phyloP scores from a whole-genome alignment of 2,888 invertebrate species.

The Masnerella sp. region DNA sequence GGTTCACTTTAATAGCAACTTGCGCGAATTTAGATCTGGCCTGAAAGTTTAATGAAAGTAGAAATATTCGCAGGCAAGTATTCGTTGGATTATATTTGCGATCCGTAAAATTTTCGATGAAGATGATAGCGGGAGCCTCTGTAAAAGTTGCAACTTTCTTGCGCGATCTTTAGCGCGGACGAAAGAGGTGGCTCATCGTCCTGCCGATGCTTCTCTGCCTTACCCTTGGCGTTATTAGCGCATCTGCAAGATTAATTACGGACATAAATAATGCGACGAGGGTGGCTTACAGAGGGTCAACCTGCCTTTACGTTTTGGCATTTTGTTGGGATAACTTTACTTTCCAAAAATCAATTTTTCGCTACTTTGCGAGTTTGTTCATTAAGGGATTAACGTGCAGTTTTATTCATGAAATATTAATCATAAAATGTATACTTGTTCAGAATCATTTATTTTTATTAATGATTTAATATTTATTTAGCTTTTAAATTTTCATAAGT shows the following conservation, averaged over 20 bases:
- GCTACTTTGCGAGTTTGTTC: not conserved
- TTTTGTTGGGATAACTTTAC: constrained; percentile 26
- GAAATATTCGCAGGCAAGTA: constrained; percentile 56
- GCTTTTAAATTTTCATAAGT: too few relatives aligned
- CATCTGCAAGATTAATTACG: constrained; percentile 67
- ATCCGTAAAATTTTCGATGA: constrained; percentile 60
- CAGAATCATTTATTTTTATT: too few relatives aligned
- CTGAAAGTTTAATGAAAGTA: constrained; percentile 59
- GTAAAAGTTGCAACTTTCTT: constrained; percentile 61
- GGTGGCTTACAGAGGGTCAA: constrained; percentile 59
- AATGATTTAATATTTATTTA: too few relatives aligned
- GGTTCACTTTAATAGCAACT: constrained; percentile 51
- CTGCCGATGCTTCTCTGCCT: constrained; percentile 46
- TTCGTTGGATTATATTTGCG: constrained; percentile 60
- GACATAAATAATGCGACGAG: constrained; percentile 65
- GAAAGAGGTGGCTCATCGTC: constrained; percentile 40
- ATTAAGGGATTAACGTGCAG: too few relatives aligned
- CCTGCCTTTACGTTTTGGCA: constrained; percentile 45
- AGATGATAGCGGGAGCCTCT: constrained; percentile 56
- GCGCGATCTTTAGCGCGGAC: constrained; percentile 56
- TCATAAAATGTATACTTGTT: too few relatives aligned
- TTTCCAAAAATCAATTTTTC: constrained; percentile 33
- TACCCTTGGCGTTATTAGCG: constrained; percentile 64
- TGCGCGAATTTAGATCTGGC: constrained; percentile 51
- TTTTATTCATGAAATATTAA: too few relatives aligned